Conservation (phyloP, 1,140 invertebrate genomes). For the Ips typographus region DNA sequence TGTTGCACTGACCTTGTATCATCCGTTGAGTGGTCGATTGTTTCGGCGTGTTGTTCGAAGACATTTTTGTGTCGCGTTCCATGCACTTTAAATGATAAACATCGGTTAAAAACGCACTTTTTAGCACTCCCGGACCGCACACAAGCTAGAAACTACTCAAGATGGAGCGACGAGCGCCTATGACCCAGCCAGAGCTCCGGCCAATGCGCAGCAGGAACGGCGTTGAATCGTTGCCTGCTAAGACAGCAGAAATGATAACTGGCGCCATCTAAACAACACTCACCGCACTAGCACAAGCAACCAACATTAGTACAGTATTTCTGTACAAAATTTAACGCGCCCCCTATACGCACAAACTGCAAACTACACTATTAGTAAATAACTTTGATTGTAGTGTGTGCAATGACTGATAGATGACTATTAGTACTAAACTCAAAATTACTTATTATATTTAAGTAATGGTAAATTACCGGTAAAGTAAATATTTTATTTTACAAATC, state of each 20-base stretch:
- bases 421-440: too few species aligned
- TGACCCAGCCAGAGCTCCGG: slow-evolving; percentile 52
- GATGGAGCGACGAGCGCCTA: slow-evolving; percentile 52
- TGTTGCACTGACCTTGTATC: slow-evolving; percentile 53
- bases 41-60: slow-evolving; percentile 54
- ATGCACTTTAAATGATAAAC: slow-evolving; percentile 54
- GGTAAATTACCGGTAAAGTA: too few species aligned
- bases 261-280: background rate
- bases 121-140: slow-evolving; percentile 51
- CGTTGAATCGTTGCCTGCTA: slow-evolving; percentile 36
- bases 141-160: slow-evolving; percentile 55
- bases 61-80: slow-evolving; percentile 52
- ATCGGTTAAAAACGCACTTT: slow-evolving; percentile 51
- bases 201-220: slow-evolving; percentile 45
- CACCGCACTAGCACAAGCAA: background rate
- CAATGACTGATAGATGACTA: too few species aligned
- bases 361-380: background rate
- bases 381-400: background rate
- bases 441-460: too few species aligned
- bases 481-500: too few species aligned
- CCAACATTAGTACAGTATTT: background rate
- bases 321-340: background rate
- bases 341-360: background rate
- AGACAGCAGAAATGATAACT: background rate
- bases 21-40: slow-evolving; percentile 54